Evolutionary conservation across 1,140 invertebrate species (phyloP), one percentile per base, ranked within the genome.

Genomic region (Halesus radiatus): DNA sequence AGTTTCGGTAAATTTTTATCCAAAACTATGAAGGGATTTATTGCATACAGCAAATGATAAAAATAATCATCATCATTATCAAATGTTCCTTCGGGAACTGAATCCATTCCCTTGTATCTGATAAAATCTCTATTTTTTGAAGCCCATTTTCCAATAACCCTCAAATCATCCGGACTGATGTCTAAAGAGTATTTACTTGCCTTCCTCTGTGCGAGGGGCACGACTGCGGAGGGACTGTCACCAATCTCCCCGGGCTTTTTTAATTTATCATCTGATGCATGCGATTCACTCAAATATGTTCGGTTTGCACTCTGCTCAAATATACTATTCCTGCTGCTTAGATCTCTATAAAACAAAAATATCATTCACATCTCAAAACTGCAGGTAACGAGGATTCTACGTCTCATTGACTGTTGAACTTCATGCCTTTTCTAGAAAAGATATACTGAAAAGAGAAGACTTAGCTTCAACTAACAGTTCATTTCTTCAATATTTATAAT

Each of bases 51-150:
- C n/a, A 79, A 29, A n/a, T 64, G 68, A 18, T 53, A 26, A 52
- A 74, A 62, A 75, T 79, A 79, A 16, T 62, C 45, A 54, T 74
- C 70, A 26, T 79, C 78, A 29, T 6, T 74, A 75, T 79, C 72
- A 53, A 74, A 79, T 20, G 20, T 62, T 16, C 78, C 78, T 20
- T 79, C 70, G 6, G 78, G 72, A 3, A 79, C 70, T 32, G 18
- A 20, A 13, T 10, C 15, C 54, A 74, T 74, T 18, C 78, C 77
- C 22, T 79, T 79, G 20, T 79, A 79, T 13, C 66, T 52, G 15
- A 79, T 62, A 64, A 74, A 79, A 52, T 74, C 70, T 29, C 32
- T 79, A 53, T 79, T 74, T 18, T 53, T 20, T 1, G 29, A 32
- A 13, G 45, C 78, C 78, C 78, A 79, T 37, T 62, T 60, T 37